These are phyloP conservation scores for Ceryle rudis DNA, from an alignment of 2,797 vertebrate genomes.

Conservation along the genomic window DNA sequence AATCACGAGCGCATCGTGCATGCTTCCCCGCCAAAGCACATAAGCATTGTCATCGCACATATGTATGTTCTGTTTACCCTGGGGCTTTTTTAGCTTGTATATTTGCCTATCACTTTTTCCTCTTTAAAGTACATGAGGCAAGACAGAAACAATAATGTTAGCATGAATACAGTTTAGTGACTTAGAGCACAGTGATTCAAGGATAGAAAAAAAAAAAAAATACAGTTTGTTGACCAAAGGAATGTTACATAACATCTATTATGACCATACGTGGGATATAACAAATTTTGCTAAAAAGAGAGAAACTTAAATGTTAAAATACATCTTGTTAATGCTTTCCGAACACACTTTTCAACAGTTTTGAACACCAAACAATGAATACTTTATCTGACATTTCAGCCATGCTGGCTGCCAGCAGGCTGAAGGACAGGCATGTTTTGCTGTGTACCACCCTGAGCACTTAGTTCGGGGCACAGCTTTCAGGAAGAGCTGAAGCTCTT, in stretches of 20 bases:
- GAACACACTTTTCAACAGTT: not conserved
- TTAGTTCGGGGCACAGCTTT: not conserved
- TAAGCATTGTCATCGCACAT: not conserved
- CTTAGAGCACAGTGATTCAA: not conserved
- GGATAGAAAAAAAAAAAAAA: not conserved
- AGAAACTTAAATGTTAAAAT: not conserved
- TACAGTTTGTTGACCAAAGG: not conserved
- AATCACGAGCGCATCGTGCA: not conserved
- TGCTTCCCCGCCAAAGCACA: not conserved
- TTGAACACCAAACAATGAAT: not conserved
- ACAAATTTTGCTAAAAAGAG: not conserved
- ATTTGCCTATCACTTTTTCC: not conserved
- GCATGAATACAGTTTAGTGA: not conserved
- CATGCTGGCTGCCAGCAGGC: not conserved
- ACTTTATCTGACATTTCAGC: not conserved
- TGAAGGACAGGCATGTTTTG: not conserved
- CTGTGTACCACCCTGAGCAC: not conserved
- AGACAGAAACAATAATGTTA: slow-evolving; percentile 31
- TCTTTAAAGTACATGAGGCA: not conserved
- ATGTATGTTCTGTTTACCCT: not conserved
- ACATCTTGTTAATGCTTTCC: not conserved
- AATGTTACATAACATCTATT: not conserved
- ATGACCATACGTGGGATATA: not conserved
- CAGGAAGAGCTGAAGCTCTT: not conserved
- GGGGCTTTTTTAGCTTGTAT: not conserved